Percentiles rank a stretch among this genome's conserved stretches.
Conservation (phyloP, 2,797 vertebrate species). For the Myoxocephalus aenaeus region DNA sequence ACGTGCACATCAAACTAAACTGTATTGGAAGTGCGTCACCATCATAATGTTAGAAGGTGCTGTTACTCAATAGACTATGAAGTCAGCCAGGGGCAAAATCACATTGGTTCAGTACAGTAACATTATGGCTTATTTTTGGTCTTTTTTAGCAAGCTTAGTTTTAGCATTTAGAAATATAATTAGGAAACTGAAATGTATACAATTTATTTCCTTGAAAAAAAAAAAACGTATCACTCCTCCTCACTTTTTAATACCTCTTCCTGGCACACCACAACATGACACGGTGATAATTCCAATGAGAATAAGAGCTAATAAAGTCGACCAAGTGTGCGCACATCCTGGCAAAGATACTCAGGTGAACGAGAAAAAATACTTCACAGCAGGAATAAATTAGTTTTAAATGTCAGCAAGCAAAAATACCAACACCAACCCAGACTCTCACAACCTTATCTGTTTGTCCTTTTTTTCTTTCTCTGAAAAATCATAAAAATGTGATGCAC, state of each 20-base stretch:
- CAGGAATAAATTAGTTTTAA: background rate
- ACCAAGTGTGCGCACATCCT: background rate
- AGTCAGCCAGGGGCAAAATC: background rate
- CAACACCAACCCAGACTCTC: background rate
- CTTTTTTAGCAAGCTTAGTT: background rate
- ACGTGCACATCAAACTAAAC: background rate
- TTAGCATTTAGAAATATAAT: background rate
- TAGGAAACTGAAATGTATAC: background rate
- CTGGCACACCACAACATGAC: background rate
- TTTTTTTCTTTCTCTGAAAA: conserved; percentile 7
- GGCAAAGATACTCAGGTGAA: background rate
- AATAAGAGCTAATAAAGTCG: background rate
- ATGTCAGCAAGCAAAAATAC: background rate
- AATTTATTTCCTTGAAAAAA: too few relatives aligned
- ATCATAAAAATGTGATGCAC: background rate
- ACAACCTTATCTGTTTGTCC: background rate
- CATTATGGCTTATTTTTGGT: background rate
- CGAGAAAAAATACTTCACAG: background rate
- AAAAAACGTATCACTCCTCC: background rate
- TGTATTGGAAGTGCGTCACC: background rate
- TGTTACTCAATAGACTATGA: background rate
- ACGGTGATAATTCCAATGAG: background rate
- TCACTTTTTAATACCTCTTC: background rate
- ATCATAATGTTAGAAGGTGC: background rate
- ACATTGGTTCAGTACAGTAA: background rate